Conservation (phyloP, 1,140 invertebrate genomes). For the Drosophila sproati region DNA sequence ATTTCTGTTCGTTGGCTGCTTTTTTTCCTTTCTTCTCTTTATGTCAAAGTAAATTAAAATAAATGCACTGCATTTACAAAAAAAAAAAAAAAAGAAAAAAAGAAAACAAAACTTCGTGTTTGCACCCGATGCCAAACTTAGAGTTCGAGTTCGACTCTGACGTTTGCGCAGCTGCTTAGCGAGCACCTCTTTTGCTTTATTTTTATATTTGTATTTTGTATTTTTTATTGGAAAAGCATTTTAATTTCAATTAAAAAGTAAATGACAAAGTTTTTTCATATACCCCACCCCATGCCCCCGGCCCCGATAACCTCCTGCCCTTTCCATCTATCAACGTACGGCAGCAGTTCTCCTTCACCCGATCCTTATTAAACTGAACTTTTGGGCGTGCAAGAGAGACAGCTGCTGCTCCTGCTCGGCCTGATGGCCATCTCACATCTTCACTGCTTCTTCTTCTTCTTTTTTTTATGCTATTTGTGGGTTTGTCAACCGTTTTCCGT, state of each 20-base stretch:
- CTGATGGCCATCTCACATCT: constrained; percentile 40
- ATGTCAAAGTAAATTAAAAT: constrained; percentile 79
- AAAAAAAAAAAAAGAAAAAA: neutral
- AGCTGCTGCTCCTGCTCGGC: constrained; percentile 37
- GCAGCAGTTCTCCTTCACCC: constrained; percentile 6
- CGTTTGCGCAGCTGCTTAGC: constrained; percentile 73
- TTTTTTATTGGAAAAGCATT: constrained; percentile 80
- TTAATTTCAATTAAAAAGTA: constrained; percentile 84
- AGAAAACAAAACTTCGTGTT: constrained; percentile 36
- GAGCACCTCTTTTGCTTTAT: constrained; percentile 42
- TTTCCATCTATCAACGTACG: too few relatives aligned
- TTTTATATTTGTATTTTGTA: constrained; percentile 30
- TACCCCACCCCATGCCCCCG: too few relatives aligned
- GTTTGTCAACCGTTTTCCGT: constrained; percentile 73
- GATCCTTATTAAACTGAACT: constrained; percentile 64
- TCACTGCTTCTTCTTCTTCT: constrained; percentile 39
- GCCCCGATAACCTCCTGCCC: too few relatives aligned
- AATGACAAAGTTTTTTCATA: constrained; percentile 73
- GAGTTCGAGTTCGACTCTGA: constrained; percentile 32
- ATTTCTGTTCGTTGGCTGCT: constrained; percentile 64
- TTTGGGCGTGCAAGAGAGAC: constrained; percentile 52
- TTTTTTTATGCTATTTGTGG: constrained; percentile 65
- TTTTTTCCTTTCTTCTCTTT: constrained; percentile 43
- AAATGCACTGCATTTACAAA: constrained; percentile 74
- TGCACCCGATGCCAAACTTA: constrained; percentile 29